Conservation (phyloP, 2,113 vertebrate genomes). For the Verasper variegatus region DNA sequence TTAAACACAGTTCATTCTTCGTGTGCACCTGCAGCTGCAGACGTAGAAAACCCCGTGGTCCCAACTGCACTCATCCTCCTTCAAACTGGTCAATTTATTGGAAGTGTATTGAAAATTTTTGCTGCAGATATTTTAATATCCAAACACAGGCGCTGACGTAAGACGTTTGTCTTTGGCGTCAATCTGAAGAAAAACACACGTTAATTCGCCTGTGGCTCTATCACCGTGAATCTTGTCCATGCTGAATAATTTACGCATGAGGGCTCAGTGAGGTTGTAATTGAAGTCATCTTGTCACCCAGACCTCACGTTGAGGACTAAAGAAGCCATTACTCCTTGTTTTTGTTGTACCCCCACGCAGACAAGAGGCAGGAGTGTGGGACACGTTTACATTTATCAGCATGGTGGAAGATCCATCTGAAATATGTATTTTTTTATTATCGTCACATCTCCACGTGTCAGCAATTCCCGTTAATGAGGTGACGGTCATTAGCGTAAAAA, state of each 20-base stretch:
- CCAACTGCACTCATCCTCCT: background rate
- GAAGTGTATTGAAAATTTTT: background rate
- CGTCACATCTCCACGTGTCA: no score
- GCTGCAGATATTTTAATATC: background rate
- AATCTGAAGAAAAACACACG: background rate
- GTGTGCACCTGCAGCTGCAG: constrained; percentile 55
- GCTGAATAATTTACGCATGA: constrained; percentile 86
- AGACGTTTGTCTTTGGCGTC: background rate
- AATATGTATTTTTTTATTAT: background rate
- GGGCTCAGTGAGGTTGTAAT: constrained; percentile 76
- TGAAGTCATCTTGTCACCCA: constrained; percentile 84
- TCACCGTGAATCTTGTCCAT: constrained; percentile 71
- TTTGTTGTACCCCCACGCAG: background rate
- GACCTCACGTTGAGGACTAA: constrained; percentile 80
- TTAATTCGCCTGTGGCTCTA: constrained; percentile 46
- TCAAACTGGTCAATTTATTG: background rate
- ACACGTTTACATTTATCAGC: background rate
- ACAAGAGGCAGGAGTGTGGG: constrained; percentile 9
- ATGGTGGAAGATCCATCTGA: background rate
- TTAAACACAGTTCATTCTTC: background rate
- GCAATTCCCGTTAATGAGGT: no score
- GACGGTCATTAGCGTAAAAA: no score
- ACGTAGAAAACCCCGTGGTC: background rate
- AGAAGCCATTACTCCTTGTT: constrained; percentile 79
- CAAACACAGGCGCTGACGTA: background rate